phyloP scores from a whole-genome alignment of 2,113 vertebrate species.

The Rhabdomys dilectus region DNA sequence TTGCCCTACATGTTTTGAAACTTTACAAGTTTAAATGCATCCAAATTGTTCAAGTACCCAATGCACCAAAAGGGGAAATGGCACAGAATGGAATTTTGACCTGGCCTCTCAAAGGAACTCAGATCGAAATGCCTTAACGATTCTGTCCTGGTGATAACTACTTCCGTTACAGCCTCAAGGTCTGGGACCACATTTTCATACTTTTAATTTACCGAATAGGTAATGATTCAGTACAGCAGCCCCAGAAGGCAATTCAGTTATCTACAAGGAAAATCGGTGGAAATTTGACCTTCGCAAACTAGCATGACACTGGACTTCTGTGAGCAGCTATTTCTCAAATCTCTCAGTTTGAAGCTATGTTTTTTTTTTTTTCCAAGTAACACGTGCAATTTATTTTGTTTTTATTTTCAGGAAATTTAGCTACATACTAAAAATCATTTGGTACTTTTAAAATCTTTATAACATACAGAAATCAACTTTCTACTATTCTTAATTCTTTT shows the following conservation, averaged over 20 bases:
- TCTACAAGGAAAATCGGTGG: neutral
- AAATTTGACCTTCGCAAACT: neutral
- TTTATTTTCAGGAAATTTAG: slow-evolving; percentile 54
- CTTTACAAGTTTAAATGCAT: neutral
- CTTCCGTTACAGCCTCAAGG: neutral
- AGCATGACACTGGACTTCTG: neutral
- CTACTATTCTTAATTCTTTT: neutral
- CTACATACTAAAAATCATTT: slow-evolving; percentile 8
- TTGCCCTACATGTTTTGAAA: neutral
- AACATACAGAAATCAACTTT: neutral
- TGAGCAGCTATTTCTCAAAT: neutral
- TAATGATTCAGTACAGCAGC: neutral
- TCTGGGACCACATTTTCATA: neutral
- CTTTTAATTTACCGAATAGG: neutral
- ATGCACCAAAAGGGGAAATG: neutral
- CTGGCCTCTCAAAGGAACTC: neutral
- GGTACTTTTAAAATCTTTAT: neutral
- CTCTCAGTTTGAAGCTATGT: neutral
- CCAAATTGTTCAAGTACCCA: neutral
- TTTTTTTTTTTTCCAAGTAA: neutral
- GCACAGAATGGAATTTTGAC: neutral
- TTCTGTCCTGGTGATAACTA: neutral
- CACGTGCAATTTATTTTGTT: slow-evolving; percentile 24
- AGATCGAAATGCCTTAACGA: neutral
- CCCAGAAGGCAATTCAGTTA: neutral